A percentile compares a stretch with the other conserved stretches of the same genome.
phyloP scores from a whole-genome alignment of 30 jellyfish, hydroid and myxozoan genomes.

The Sanderia malayensis region DNA sequence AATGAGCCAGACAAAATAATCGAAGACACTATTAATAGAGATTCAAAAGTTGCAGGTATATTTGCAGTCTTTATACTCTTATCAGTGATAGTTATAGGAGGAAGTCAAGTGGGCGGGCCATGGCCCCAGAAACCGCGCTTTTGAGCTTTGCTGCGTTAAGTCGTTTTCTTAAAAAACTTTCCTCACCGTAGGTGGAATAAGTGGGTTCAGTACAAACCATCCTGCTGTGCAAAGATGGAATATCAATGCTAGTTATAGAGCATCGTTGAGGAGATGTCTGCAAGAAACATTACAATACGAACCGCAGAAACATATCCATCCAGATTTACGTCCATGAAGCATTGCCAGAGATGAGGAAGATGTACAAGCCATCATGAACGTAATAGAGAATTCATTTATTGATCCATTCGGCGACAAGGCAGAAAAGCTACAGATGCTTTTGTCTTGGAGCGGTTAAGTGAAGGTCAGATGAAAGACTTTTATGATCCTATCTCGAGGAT shows the following conservation, averaged over 20 bases:
- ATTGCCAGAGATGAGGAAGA: constrained; percentile 29
- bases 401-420: constrained; percentile 17
- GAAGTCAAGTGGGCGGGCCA: neutral
- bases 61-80: neutral
- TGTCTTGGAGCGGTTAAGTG: too few relatives aligned
- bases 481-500: too few relatives aligned
- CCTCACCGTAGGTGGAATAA: constrained; percentile 30
- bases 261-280: constrained; percentile 49
- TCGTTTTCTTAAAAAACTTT: constrained; percentile 1
- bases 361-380: constrained; percentile 22
- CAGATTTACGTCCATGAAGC: constrained; percentile 32
- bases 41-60: constrained; percentile 13
- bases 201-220: constrained; percentile 40
- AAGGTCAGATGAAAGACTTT: too few relatives aligned
- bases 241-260: constrained; percentile 50
- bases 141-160: neutral
- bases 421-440: too few relatives aligned
- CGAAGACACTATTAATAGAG: constrained; percentile 30
- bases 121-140: constrained; percentile 5
- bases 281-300: constrained; percentile 26
- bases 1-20: constrained; percentile 29
- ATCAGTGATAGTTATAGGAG: neutral
- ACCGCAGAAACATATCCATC: constrained; percentile 23
- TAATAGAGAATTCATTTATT: constrained; percentile 11
- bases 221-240: constrained; percentile 46